phyloP scores from a whole-genome alignment of 2,113 vertebrate genomes.

The Silurus meridionalis region DNA sequence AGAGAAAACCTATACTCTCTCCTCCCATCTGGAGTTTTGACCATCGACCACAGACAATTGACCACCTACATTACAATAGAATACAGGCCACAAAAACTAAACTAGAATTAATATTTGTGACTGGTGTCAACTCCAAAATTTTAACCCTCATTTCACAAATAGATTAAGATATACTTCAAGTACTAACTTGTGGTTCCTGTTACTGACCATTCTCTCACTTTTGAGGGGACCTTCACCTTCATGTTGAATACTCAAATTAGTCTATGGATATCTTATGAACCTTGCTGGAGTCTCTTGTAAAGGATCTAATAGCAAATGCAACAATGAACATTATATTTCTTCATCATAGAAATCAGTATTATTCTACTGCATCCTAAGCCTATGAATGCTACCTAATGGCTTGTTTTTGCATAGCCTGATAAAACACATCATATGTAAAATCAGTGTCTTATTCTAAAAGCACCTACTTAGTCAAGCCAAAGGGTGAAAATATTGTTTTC shows the following conservation, averaged over 20 bases:
- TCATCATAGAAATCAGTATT: conserved; percentile 22
- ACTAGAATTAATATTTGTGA: too few relatives aligned
- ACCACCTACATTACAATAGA: background rate
- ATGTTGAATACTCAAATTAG: background rate
- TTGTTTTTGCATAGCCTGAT: conserved; percentile 10
- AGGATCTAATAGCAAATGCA: background rate
- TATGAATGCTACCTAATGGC: conserved; percentile 2
- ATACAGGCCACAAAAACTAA: too few relatives aligned
- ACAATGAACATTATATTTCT: background rate
- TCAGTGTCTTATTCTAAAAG: conserved; percentile 21
- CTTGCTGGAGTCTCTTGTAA: background rate
- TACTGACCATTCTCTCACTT: too few relatives aligned
- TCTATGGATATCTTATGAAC: background rate
- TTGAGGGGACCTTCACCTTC: background rate
- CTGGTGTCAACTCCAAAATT: too few relatives aligned
- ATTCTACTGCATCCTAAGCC: conserved; percentile 6
- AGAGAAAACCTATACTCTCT: background rate
- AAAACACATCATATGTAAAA: conserved; percentile 30
- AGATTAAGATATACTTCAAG: too few relatives aligned
- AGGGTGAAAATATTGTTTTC: background rate
- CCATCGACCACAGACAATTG: background rate
- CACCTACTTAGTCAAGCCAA: conserved; percentile 20
- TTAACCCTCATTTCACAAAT: background rate
- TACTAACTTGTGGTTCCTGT: too few relatives aligned
- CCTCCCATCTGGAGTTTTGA: background rate